phyloP scores from a whole-genome alignment of 2,113 vertebrate genomes.

The Hiodon tergisus region DNA sequence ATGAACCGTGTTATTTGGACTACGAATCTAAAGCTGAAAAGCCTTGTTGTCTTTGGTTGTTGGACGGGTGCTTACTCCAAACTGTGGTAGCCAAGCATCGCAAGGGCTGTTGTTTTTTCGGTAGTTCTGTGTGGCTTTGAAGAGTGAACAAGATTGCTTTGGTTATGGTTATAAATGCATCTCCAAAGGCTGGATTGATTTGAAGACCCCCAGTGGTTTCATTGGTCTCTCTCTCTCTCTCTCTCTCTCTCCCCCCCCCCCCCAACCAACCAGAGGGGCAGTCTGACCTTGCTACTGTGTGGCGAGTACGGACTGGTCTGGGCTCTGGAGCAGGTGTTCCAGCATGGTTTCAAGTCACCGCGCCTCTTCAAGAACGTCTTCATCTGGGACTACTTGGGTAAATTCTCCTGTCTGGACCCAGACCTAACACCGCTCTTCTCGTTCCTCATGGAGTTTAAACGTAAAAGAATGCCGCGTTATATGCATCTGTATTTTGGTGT shows the following conservation, averaged over 20 bases:
- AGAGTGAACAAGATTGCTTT: background rate
- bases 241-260: slow-evolving; percentile 18
- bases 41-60: too few relatives aligned
- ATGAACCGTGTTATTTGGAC: too few relatives aligned
- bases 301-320: slow-evolving; percentile 93
- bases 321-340: slow-evolving; percentile 93
- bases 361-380: slow-evolving; percentile 98
- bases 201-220: background rate
- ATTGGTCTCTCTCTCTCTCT: background rate
- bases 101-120: too few relatives aligned
- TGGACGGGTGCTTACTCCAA: too few relatives aligned
- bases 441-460: too few relatives aligned
- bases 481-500: slow-evolving; percentile 11
- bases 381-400: slow-evolving; percentile 98
- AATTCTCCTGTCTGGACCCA: slow-evolving; percentile 32
- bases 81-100: too few relatives aligned
- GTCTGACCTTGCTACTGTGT: slow-evolving; percentile 88
- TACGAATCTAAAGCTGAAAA: too few relatives aligned
- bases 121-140: too few relatives aligned
- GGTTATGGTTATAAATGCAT: background rate
- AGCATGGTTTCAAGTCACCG: slow-evolving; percentile 93
- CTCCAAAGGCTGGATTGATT: too few relatives aligned
- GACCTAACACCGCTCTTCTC: background rate
- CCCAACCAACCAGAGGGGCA: slow-evolving; percentile 69
- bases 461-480: background rate